Conservation (phyloP, 2,888 invertebrate species). For the Phengaris arion region DNA sequence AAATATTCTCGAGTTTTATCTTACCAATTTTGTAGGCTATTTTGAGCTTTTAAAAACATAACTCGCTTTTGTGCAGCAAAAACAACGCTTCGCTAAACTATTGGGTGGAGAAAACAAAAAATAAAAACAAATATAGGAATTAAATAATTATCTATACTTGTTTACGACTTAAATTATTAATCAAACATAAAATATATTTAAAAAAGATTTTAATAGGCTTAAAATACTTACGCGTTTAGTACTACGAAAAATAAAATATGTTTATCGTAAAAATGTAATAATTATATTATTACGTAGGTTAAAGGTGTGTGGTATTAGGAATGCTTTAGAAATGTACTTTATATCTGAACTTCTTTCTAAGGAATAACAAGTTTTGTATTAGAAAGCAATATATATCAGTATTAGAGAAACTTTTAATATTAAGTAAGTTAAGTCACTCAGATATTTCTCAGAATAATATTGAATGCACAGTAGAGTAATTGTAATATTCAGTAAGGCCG, state of each 20-base stretch:
- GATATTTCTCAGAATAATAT: neutral
- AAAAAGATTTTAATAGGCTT: too few relatives aligned
- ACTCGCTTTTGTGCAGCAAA: neutral
- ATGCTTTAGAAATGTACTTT: neutral
- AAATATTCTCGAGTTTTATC: too few relatives aligned
- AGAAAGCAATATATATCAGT: conserved; percentile 13
- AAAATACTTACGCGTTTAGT: too few relatives aligned
- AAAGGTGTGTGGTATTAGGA: neutral
- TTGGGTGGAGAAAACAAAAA: neutral
- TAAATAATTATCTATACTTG: too few relatives aligned
- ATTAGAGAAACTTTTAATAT: neutral
- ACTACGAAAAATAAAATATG: too few relatives aligned
- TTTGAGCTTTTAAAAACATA: neutral
- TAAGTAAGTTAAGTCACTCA: neutral
- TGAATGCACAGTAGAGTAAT: conserved; percentile 9
- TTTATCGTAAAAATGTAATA: neutral
- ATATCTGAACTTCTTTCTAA: neutral
- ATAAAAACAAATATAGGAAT: neutral
- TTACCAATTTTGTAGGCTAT: neutral
- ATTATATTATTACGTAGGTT: neutral
- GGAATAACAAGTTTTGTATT: neutral
- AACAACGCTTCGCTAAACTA: conserved; percentile 20
- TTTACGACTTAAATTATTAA: too few relatives aligned
- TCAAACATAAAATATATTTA: too few relatives aligned
- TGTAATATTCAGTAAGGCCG: conserved; percentile 65